phyloP scores from a whole-genome alignment of 2,797 vertebrate species.

The Falco naumanni region DNA sequence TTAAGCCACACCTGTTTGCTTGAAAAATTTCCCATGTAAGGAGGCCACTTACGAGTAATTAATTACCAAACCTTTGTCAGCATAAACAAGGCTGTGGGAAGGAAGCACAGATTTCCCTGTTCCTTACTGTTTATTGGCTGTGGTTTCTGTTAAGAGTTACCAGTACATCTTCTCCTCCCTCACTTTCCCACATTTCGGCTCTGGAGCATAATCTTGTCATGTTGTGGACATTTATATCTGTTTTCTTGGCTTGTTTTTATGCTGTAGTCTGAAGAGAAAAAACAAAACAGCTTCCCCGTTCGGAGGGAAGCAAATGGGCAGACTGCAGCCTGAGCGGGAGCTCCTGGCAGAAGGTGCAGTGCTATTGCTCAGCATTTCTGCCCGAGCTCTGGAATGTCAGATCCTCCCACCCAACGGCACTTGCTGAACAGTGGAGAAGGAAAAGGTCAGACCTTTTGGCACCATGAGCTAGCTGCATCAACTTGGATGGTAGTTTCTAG shows the following conservation, averaged over 20 bases:
- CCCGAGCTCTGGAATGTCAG: neutral
- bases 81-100: slow-evolving; percentile 32
- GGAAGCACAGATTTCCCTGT: neutral
- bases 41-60: slow-evolving; percentile 71
- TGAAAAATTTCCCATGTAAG: slow-evolving; percentile 69
- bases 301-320: neutral
- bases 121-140: neutral
- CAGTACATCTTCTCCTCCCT: neutral
- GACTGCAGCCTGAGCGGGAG: neutral
- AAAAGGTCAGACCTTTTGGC: neutral
- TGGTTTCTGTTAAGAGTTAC: neutral
- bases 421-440: neutral
- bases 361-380: slow-evolving; percentile 44
- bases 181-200: neutral
- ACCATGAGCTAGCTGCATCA: neutral
- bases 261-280: neutral
- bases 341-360: slow-evolving; percentile 28
- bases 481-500: neutral
- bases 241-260: slow-evolving; percentile 7
- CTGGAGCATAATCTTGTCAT: neutral
- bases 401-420: neutral
- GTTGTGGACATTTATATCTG: slow-evolving; percentile 5
- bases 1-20: slow-evolving; percentile 54
- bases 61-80: slow-evolving; percentile 55
- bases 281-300: neutral